Evolutionary conservation across 1,140 invertebrate genomes (phyloP).

Genomic region (Eufriesea mexicana): DNA sequence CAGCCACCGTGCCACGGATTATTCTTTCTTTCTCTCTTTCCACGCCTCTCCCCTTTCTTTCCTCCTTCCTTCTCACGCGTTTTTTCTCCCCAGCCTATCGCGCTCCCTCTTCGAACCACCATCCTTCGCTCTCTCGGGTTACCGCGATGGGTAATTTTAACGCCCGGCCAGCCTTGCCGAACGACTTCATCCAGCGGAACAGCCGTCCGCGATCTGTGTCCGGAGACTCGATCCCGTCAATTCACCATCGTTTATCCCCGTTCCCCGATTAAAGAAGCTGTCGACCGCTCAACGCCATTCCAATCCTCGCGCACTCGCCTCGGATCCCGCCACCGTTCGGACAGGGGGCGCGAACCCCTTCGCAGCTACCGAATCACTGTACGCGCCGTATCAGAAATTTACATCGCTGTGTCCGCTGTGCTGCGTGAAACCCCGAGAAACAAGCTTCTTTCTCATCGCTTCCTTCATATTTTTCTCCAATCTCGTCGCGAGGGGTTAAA

Average conservation of each 20-base stretch:
- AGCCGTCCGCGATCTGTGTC: constrained; percentile 51
- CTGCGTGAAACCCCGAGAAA: background rate
- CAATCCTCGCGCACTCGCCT: background rate
- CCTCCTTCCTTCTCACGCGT: constrained; percentile 3
- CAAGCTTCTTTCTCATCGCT: background rate
- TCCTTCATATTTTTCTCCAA: no score
- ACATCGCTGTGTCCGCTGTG: background rate
- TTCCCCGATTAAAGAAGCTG: constrained; percentile 12
- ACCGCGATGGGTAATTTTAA: constrained; percentile 68
- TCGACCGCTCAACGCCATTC: background rate
- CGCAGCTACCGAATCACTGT: background rate
- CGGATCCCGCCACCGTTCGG: constrained; percentile 1
- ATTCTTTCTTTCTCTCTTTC: background rate
- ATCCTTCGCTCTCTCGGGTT: constrained; percentile 54
- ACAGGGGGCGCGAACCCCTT: background rate
- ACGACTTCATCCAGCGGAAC: constrained; percentile 69
- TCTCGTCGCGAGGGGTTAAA: no score
- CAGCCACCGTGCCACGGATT: background rate
- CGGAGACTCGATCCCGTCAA: constrained; percentile 40
- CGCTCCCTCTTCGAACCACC: constrained; percentile 17
- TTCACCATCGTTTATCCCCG: constrained; percentile 38
- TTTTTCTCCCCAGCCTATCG: background rate
- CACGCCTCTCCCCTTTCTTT: background rate
- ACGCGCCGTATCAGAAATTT: background rate
- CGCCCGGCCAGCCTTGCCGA: constrained; percentile 58